Evolutionary conservation across 64 coral and sea anemone species (phyloP).

Genomic region (Montipora efflorescens): DNA sequence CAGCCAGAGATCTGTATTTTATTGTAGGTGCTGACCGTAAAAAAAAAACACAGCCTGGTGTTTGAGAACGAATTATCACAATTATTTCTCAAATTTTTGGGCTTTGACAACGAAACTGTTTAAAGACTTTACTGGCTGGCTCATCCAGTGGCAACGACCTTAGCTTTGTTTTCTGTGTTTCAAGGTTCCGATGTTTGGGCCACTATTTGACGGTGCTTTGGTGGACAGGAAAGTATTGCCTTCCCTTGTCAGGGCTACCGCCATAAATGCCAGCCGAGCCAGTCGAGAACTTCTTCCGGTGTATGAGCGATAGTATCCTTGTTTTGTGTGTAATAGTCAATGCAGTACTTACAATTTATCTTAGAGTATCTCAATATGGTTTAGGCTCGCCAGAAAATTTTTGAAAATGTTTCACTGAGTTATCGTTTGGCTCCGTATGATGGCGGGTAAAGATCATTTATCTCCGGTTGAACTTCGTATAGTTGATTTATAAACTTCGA

Average conservation of each 20-base stretch:
- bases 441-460: too few species aligned
- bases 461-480: too few species aligned
- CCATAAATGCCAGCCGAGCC: slow-evolving; percentile 93
- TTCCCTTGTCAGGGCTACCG: slow-evolving; percentile 90
- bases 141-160: not conserved
- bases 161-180: not conserved
- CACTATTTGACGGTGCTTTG: slow-evolving; percentile 93
- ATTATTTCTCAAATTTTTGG: too few species aligned
- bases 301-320: slow-evolving; percentile 99
- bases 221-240: slow-evolving; percentile 92
- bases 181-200: slow-evolving; percentile 92
- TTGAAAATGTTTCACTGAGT: too few species aligned
- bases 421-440: too few species aligned
- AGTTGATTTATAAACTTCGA: not conserved
- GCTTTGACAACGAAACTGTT: too few species aligned
- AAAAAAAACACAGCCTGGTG: too few species aligned
- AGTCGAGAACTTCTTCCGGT: slow-evolving; percentile 86
- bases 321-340: not conserved
- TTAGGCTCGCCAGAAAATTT: too few species aligned
- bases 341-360: not conserved
- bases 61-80: too few species aligned
- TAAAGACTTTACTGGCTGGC: not conserved
- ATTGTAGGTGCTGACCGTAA: too few species aligned
- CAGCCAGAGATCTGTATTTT: too few species aligned
- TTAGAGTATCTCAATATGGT: too few species aligned